phyloP scores from a whole-genome alignment of 1,140 invertebrate species.

The Zaprionus taronus region DNA sequence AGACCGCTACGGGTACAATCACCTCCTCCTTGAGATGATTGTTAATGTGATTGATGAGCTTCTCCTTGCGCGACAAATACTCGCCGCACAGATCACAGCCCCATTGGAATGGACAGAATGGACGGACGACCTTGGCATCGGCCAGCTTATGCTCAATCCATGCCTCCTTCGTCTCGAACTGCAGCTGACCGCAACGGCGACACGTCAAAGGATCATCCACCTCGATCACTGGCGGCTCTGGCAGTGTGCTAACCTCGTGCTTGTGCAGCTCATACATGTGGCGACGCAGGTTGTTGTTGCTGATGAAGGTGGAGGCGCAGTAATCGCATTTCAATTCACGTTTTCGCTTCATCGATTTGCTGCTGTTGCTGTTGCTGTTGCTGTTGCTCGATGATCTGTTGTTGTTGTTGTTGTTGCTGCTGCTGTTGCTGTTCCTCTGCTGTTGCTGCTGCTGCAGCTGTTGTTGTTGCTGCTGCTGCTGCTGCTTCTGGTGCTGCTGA shows the following conservation, averaged over 20 bases:
- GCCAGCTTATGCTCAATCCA: constrained; percentile 83
- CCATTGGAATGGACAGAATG: constrained; percentile 82
- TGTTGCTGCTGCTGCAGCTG: constrained; percentile 41
- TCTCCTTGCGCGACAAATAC: constrained; percentile 82
- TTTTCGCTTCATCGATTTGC: constrained; percentile 77
- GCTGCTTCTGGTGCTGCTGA: constrained; percentile 63
- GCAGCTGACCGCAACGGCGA: constrained; percentile 63
- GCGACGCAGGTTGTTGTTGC: constrained; percentile 81
- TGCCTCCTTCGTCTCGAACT: constrained; percentile 70
- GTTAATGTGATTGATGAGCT: constrained; percentile 82
- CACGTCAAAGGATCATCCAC: constrained; percentile 69
- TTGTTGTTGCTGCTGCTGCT: constrained; percentile 35
- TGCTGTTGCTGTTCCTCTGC: constrained; percentile 51
- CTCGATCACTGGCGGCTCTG: constrained; percentile 70
- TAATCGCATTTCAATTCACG: constrained; percentile 82
- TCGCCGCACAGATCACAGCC: constrained; percentile 83
- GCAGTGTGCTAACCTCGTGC: constrained; percentile 75
- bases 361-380: constrained; percentile 27
- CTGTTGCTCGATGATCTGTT: constrained; percentile 15
- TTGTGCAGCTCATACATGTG: constrained; percentile 84
- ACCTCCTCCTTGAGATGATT: constrained; percentile 79
- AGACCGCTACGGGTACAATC: constrained; percentile 67
- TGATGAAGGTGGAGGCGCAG: constrained; percentile 83
- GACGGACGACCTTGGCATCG: constrained; percentile 76
- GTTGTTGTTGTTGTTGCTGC: constrained; percentile 52